Evolutionary conservation across 2,113 vertebrate species (phyloP).

Genomic region (Plecturocebus donacophilus): DNA sequence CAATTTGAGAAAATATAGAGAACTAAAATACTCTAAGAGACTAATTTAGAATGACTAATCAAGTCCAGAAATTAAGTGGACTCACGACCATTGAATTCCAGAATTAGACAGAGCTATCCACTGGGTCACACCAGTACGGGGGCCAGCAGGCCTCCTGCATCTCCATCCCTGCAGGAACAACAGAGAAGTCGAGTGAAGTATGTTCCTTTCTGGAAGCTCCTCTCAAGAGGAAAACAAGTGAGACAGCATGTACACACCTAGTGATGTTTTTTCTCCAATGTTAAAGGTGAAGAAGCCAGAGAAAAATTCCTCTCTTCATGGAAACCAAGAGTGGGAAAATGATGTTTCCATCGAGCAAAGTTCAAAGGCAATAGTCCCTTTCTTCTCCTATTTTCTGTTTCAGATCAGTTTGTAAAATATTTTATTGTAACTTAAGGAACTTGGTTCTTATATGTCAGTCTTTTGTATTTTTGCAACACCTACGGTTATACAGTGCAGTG

Average conservation of each 20-base stretch:
- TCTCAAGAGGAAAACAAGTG: background rate
- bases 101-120: background rate
- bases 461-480: background rate
- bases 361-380: background rate
- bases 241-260: background rate
- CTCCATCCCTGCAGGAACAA: background rate
- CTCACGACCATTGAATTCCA: background rate
- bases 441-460: background rate
- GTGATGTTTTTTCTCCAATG: background rate
- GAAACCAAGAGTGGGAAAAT: background rate
- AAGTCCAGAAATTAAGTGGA: background rate
- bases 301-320: background rate
- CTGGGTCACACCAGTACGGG: too few species aligned
- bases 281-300: background rate
- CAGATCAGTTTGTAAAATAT: background rate
- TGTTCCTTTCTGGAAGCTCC: background rate
- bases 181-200: background rate
- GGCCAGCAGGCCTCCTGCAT: background rate
- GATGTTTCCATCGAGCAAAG: background rate
- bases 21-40: background rate
- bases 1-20: background rate
- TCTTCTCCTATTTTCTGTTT: background rate
- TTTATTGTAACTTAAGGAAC: background rate
- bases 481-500: background rate
- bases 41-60: background rate